Conservation (phyloP, 2,888 invertebrate genomes). For the Microplitis deprimator region DNA sequence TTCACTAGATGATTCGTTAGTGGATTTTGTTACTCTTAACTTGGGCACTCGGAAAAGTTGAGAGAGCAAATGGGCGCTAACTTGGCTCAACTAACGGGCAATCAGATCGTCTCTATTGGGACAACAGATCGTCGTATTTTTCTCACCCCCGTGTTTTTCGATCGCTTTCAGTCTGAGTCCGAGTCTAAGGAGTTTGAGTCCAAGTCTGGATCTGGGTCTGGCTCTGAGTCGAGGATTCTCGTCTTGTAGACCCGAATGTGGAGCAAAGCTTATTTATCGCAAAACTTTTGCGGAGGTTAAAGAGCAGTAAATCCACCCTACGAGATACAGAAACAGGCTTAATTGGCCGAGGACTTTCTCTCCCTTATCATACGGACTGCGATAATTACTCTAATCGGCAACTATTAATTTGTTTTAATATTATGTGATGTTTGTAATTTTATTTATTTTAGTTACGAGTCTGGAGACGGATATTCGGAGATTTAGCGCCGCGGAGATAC, state of each 20-base stretch:
- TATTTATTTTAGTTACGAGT: neutral
- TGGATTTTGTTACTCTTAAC: conserved; percentile 2
- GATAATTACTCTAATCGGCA: conserved; percentile 11
- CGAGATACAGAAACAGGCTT: conserved; percentile 57
- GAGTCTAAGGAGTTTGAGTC: conserved; percentile 26
- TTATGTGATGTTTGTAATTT: conserved; percentile 4
- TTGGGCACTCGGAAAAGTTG: neutral
- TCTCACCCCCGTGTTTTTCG: conserved; percentile 34
- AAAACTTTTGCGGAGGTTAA: conserved; percentile 67
- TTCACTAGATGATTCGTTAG: conserved; percentile 27
- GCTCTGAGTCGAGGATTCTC: too few relatives aligned
- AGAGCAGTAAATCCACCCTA: conserved; percentile 65
- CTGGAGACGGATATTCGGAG: conserved; percentile 7
- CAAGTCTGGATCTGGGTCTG: too few relatives aligned
- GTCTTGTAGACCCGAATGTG: conserved; percentile 45
- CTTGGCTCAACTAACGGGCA: conserved; percentile 65
- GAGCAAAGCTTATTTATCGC: conserved; percentile 65
- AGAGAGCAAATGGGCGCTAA: conserved; percentile 26
- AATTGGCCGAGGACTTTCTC: conserved; percentile 55
- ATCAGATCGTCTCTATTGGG: conserved; percentile 69
- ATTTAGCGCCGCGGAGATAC: conserved; percentile 29
- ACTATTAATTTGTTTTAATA: neutral
- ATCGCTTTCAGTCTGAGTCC: conserved; percentile 31
- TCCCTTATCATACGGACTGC: neutral
- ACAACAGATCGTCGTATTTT: conserved; percentile 60